Evolutionary conservation across 1,140 invertebrate species (phyloP).

Genomic region (Venturia canescens): DNA sequence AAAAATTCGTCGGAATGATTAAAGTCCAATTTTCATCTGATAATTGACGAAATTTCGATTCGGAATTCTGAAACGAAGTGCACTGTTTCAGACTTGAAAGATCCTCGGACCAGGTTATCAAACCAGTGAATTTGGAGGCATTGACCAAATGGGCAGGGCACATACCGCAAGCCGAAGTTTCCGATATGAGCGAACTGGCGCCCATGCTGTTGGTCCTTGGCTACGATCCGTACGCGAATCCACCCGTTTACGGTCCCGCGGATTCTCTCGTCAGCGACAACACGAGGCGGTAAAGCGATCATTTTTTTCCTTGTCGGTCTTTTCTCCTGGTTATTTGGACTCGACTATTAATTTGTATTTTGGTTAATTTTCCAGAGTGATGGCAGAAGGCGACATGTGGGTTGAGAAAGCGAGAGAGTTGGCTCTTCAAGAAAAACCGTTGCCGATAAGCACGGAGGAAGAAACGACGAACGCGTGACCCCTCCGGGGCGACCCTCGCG

Average conservation of each 20-base stretch:
- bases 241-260: constrained; percentile 93
- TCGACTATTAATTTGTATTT: background rate
- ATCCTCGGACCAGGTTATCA: constrained; percentile 99
- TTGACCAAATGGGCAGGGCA: constrained; percentile 97
- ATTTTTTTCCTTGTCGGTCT: background rate
- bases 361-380: constrained; percentile 63
- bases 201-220: constrained; percentile 95
- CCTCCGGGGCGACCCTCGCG: background rate
- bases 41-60: too few relatives aligned
- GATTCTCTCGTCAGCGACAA: constrained; percentile 91
- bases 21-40: background rate
- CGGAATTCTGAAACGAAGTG: too few relatives aligned
- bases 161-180: constrained; percentile 93
- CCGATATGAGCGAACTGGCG: constrained; percentile 93
- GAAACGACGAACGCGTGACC: constrained; percentile 66
- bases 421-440: constrained; percentile 54
- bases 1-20: background rate
- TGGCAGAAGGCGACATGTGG: constrained; percentile 71
- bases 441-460: constrained; percentile 54
- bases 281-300: constrained; percentile 76
- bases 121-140: constrained; percentile 97
- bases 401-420: constrained; percentile 69
- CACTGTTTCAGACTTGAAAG: constrained; percentile 90
- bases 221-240: constrained; percentile 96
- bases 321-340: background rate